Evolutionary conservation across 2,797 vertebrate genomes (phyloP).

Genomic region (Rhyacichthys aspro): DNA sequence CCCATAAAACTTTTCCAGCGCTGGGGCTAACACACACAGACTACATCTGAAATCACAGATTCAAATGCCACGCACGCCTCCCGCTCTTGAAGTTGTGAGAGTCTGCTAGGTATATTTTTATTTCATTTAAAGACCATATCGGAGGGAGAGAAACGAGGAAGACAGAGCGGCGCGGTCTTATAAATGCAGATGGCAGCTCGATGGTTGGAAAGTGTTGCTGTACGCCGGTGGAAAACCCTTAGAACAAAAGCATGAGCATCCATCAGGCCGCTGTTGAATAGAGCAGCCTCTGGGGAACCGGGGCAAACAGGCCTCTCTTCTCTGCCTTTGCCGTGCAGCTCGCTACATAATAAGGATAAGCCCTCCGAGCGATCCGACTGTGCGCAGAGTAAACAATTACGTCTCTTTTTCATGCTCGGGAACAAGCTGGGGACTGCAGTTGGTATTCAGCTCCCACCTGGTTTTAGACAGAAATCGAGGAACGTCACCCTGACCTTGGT

Average conservation of each 20-base stretch:
- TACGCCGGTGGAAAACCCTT: constrained; percentile 60
- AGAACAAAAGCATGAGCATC: constrained; percentile 72
- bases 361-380: constrained; percentile 57
- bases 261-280: constrained; percentile 62
- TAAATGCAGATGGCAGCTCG: constrained; percentile 56
- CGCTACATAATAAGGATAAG: constrained; percentile 60
- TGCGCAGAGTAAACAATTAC: constrained; percentile 23
- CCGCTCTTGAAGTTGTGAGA: constrained; percentile 15
- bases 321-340: constrained; percentile 48
- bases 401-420: constrained; percentile 1
- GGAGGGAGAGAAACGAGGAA: too few species aligned
- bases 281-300: constrained; percentile 61
- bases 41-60: constrained; percentile 38
- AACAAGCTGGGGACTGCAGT: constrained; percentile 40
- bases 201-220: constrained; percentile 26
- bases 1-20: constrained; percentile 37
- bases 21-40: constrained; percentile 12
- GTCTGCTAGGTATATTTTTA: constrained; percentile 44
- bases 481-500: constrained; percentile 54
- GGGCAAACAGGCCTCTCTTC: constrained; percentile 64
- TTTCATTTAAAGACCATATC: constrained; percentile 40
- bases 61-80: constrained; percentile 37
- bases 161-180: constrained; percentile 9
- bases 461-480: constrained; percentile 7
- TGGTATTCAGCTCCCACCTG: constrained; percentile 50